phyloP scores from a whole-genome alignment of 2,888 invertebrate genomes.

The Lottia scabra region DNA sequence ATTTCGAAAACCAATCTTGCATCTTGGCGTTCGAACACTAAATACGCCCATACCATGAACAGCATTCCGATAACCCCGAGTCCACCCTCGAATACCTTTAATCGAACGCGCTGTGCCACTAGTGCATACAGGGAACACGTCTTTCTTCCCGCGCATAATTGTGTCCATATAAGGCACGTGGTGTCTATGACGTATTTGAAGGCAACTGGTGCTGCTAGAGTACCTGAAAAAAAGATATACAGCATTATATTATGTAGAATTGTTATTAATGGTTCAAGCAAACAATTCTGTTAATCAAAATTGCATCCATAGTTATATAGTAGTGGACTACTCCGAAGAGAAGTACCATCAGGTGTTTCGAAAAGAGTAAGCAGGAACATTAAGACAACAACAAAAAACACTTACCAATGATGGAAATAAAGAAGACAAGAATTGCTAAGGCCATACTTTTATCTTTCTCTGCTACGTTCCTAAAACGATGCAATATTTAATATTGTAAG shows the following conservation, averaged over 20 bases:
- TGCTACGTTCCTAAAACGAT: background rate
- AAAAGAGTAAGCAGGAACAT: too few relatives aligned
- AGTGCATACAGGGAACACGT: background rate
- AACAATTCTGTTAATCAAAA: too few relatives aligned
- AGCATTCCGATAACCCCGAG: background rate
- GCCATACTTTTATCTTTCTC: background rate
- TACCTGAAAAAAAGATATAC: background rate
- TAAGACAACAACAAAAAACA: background rate
- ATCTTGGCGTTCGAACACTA: background rate
- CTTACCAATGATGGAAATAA: background rate
- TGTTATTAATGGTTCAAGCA: too few relatives aligned
- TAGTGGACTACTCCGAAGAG: too few relatives aligned
- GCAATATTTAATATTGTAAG: too few relatives aligned
- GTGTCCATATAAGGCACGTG: slow-evolving; percentile 1
- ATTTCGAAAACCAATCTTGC: background rate
- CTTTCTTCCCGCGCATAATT: background rate
- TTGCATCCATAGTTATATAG: too few relatives aligned
- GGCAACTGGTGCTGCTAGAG: slow-evolving; percentile 1
- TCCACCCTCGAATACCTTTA: slow-evolving; percentile 5
- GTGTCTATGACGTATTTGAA: background rate
- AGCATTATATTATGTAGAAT: background rate
- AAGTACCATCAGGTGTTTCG: too few relatives aligned
- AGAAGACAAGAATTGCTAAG: background rate
- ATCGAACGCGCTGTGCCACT: background rate
- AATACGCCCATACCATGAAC: background rate